phyloP scores from a whole-genome alignment of 2,113 vertebrate genomes.

The Ceuthmochares aereus region DNA sequence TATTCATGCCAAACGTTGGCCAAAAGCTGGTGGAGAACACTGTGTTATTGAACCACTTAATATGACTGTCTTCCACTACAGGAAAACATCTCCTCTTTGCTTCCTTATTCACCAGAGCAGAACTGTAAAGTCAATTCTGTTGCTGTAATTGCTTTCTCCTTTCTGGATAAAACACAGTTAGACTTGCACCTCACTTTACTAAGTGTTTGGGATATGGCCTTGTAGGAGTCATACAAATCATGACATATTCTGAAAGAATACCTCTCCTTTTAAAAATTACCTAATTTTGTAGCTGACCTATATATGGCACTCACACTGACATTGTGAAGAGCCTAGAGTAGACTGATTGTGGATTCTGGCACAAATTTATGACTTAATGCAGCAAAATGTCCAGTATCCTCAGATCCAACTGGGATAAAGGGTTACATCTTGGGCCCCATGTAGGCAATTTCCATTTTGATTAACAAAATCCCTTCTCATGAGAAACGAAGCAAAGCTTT shows the following conservation, averaged over 20 bases:
- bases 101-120: not conserved
- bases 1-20: not conserved
- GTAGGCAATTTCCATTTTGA: not conserved
- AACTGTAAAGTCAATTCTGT: not conserved
- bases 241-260: not conserved
- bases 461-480: not conserved
- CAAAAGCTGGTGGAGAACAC: not conserved
- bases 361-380: conserved; percentile 8
- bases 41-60: not conserved
- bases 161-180: not conserved
- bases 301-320: not conserved
- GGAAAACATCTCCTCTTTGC: not conserved
- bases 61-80: not conserved
- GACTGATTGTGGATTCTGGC: not conserved
- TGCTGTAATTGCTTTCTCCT: not conserved
- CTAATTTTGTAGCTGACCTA: not conserved
- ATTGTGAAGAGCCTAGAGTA: not conserved
- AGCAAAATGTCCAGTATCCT: not conserved
- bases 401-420: not conserved
- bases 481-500: not conserved
- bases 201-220: not conserved
- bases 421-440: not conserved
- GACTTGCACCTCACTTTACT: not conserved
- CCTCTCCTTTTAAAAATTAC: not conserved
- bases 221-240: not conserved